phyloP scores from a whole-genome alignment of 2,113 vertebrate genomes.

The Cairina moschata region DNA sequence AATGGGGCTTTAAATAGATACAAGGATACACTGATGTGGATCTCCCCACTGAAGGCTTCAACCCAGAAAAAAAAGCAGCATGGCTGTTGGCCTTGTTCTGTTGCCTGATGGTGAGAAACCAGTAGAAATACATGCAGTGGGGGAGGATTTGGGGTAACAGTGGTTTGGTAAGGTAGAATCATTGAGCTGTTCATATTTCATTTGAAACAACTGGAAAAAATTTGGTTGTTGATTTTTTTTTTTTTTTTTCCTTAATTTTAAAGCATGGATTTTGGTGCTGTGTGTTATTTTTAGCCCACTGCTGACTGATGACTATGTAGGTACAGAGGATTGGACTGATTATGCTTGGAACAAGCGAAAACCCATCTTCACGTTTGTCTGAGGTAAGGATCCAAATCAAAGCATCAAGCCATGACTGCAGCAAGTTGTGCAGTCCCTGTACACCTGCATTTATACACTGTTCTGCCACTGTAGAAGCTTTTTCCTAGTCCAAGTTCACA shows the following conservation, averaged over 20 bases:
- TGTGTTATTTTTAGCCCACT: not conserved
- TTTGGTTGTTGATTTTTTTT: not conserved
- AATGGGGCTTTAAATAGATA: not conserved
- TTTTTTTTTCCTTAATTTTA: too few relatives aligned
- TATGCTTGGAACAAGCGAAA: not conserved
- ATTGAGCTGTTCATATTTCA: not conserved
- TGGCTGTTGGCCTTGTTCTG: not conserved
- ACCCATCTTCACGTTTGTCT: not conserved
- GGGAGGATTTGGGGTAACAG: not conserved
- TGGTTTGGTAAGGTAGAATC: accelerated
- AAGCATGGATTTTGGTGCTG: not conserved
- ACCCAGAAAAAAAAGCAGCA: not conserved
- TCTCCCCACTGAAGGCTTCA: not conserved
- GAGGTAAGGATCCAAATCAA: not conserved
- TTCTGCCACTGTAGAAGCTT: not conserved
- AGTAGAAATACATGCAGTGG: not conserved
- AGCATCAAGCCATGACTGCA: not conserved
- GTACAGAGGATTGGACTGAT: not conserved
- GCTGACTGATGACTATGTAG: not conserved
- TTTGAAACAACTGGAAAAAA: not conserved
- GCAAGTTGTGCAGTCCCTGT: not conserved
- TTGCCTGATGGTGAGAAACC: not conserved
- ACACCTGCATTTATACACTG: not conserved
- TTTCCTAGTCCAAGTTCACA: not conserved
- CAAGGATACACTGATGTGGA: not conserved